phyloP scores from a whole-genome alignment of 2,797 vertebrate species.

The Spheniscus humboldti region DNA sequence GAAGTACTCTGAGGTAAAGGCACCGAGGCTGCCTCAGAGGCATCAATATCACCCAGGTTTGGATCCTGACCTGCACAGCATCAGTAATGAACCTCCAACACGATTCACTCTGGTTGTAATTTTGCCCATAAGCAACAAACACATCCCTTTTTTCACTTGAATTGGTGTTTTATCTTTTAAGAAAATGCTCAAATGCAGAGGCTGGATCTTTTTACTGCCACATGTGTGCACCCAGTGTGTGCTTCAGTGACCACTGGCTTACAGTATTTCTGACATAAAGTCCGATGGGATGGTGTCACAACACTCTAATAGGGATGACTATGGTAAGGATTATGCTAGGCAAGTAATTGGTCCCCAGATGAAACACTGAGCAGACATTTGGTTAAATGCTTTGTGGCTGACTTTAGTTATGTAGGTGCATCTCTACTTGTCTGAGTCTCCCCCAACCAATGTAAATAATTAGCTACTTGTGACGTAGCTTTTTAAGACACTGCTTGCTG shows the following conservation, averaged over 20 bases:
- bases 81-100: background rate
- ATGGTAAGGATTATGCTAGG: background rate
- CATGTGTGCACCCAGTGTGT: rapidly evolving
- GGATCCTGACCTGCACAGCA: background rate
- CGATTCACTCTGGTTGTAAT: background rate
- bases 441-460: background rate
- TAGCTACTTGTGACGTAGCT: background rate
- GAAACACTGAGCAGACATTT: background rate
- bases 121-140: background rate
- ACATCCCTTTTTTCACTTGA: rapidly evolving
- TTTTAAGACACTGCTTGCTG: background rate
- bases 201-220: background rate
- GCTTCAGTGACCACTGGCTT: background rate
- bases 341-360: background rate
- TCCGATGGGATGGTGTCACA: background rate
- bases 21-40: background rate
- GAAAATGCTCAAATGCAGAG: background rate
- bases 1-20: background rate
- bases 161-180: background rate
- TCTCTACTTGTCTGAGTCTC: background rate
- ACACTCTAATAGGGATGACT: no score
- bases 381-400: background rate
- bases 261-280: background rate
- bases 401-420: background rate
- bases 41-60: background rate